phyloP scores from a whole-genome alignment of 2,113 vertebrate species.

The Gasterosteus nipponicus region DNA sequence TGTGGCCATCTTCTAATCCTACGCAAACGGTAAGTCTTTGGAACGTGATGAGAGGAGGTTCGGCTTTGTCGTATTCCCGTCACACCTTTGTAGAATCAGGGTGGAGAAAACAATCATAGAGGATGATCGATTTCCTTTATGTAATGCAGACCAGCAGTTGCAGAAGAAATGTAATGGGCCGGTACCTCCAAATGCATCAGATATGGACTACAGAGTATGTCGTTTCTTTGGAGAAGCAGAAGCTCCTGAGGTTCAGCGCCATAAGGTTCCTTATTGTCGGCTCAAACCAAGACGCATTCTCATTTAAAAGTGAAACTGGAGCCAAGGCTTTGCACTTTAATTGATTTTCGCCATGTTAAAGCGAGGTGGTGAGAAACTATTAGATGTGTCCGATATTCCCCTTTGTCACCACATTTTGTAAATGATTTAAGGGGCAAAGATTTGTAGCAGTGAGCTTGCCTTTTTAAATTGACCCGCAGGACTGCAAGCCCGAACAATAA shows the following conservation, averaged over 20 bases:
- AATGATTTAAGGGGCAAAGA: conserved; percentile 18
- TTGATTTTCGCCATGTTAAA: conserved; percentile 24
- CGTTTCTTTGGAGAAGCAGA: background rate
- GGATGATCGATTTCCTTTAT: background rate
- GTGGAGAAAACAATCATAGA: background rate
- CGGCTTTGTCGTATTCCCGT: too few species aligned
- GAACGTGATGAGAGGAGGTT: background rate
- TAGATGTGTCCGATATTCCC: conserved; percentile 8
- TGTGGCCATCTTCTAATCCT: background rate
- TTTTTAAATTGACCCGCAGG: conserved; percentile 13
- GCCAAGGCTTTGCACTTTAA: background rate
- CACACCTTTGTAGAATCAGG: background rate
- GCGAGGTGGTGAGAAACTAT: background rate
- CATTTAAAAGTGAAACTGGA: conserved; percentile 12
- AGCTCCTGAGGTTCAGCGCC: background rate
- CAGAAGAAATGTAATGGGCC: background rate
- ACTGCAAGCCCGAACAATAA: conserved; percentile 3
- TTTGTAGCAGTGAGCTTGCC: conserved; percentile 3
- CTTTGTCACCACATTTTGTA: background rate
- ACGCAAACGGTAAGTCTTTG: background rate
- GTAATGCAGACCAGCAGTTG: background rate
- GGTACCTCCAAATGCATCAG: background rate
- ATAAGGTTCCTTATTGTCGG: background rate
- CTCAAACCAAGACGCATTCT: conserved; percentile 1
- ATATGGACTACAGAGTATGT: background rate